These are phyloP conservation scores for Sympetrum striolatum DNA, from an alignment of 2,888 invertebrate genomes.

Conservation along the genomic window DNA sequence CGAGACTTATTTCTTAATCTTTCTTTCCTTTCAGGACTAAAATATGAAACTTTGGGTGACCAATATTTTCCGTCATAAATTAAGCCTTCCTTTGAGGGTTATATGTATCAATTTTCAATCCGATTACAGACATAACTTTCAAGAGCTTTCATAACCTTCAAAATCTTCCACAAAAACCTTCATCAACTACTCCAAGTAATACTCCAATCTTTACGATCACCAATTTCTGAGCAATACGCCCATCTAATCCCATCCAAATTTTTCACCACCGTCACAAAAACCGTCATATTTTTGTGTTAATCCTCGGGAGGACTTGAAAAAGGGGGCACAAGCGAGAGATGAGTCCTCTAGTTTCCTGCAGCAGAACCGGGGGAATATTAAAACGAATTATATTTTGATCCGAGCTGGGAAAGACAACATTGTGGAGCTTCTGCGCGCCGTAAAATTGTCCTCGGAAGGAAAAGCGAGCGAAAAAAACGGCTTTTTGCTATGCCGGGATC, in stretches of 20 bases:
- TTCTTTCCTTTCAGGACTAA: no score
- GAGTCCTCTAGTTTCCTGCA: background rate
- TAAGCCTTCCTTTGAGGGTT: no score
- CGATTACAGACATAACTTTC: no score
- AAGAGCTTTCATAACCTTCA: no score
- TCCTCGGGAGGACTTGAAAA: background rate
- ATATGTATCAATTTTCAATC: no score
- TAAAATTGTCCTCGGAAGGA: background rate
- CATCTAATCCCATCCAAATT: background rate
- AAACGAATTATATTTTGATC: background rate
- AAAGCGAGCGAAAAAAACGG: background rate
- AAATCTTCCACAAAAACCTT: no score
- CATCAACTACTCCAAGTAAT: no score
- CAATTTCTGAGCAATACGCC: background rate
- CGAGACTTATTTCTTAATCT: no score
- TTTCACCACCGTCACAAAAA: no score
- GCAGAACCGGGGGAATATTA: background rate
- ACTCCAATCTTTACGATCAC: no score
- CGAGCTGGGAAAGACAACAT: background rate
- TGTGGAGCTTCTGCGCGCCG: background rate
- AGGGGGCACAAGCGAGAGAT: background rate
- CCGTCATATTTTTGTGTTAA: background rate
- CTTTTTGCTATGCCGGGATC: background rate
- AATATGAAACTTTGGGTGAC: no score
- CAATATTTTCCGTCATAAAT: no score